These are phyloP conservation scores for Bucco capensis DNA, from an alignment of 2,113 vertebrate species.

Conservation along the genomic window DNA sequence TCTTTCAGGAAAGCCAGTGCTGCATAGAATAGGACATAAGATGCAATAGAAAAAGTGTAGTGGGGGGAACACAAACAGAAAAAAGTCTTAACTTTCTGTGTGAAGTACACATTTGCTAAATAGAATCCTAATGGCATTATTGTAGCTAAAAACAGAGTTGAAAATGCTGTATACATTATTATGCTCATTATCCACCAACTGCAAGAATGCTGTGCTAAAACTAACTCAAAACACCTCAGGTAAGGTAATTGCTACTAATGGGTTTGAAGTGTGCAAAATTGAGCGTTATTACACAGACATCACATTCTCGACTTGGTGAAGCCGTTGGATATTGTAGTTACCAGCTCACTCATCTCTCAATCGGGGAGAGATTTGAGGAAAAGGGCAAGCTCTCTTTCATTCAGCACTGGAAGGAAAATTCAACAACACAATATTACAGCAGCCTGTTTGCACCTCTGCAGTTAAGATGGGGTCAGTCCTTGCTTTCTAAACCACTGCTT, in stretches of 20 bases:
- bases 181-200: slow-evolving; percentile 85
- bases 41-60: background rate
- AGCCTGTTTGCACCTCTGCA: slow-evolving; percentile 18
- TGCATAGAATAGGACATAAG: background rate
- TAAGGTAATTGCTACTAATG: slow-evolving; percentile 93
- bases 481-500: slow-evolving; percentile 28
- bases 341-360: slow-evolving; percentile 79
- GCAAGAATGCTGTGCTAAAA: slow-evolving; percentile 87
- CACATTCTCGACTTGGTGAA: slow-evolving; percentile 78
- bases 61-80: slow-evolving; percentile 24
- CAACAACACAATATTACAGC: slow-evolving; percentile 44
- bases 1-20: background rate
- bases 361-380: slow-evolving; percentile 79
- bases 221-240: slow-evolving; percentile 89
- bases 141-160: slow-evolving; percentile 81
- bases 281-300: slow-evolving; percentile 89
- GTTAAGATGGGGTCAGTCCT: slow-evolving; percentile 46
- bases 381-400: slow-evolving; percentile 75
- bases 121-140: slow-evolving; percentile 79
- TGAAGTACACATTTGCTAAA: slow-evolving; percentile 75
- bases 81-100: slow-evolving; percentile 72
- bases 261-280: slow-evolving; percentile 91
- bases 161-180: slow-evolving; percentile 83
- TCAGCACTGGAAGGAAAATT: slow-evolving; percentile 67
- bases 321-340: slow-evolving; percentile 68